Conservation (phyloP, 2,888 invertebrate species). For the Spodoptera littoralis region DNA sequence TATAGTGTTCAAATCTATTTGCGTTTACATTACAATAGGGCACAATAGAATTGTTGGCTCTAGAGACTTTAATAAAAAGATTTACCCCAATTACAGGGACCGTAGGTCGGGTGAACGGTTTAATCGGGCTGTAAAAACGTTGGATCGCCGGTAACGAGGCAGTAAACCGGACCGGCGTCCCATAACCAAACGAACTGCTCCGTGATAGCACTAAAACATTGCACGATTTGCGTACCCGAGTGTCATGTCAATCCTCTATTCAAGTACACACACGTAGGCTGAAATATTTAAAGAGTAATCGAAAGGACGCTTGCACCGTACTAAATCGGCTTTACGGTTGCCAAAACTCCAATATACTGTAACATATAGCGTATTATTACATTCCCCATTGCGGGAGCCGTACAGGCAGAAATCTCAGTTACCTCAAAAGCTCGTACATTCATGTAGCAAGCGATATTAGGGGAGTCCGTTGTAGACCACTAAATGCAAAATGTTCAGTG, state of each 20-base stretch:
- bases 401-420: slow-evolving; percentile 48
- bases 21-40: slow-evolving; percentile 33
- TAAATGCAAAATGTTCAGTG: slow-evolving; percentile 59
- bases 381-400: slow-evolving; percentile 19
- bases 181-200: slow-evolving; percentile 68
- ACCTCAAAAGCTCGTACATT: slow-evolving; percentile 47
- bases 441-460: slow-evolving; percentile 51
- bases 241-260: slow-evolving; percentile 39
- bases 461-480: slow-evolving; percentile 50
- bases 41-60: slow-evolving; percentile 54
- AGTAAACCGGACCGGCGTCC: slow-evolving; percentile 76
- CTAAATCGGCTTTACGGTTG: slow-evolving; percentile 48
- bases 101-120: slow-evolving; percentile 76
- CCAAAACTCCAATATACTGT: slow-evolving; percentile 42
- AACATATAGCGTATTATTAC: slow-evolving; percentile 37
- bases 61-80: slow-evolving; percentile 76
- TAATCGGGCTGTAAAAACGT: slow-evolving; percentile 85
- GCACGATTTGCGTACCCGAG: slow-evolving; percentile 51
- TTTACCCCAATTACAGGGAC: slow-evolving; percentile 81
- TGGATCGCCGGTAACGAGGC: slow-evolving; percentile 81
- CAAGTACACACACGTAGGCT: slow-evolving; percentile 33
- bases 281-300: slow-evolving; percentile 53
- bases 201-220: slow-evolving; percentile 66
- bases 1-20: slow-evolving; percentile 35
- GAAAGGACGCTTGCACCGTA: slow-evolving; percentile 37